Percentiles rank a stretch among this genome's conserved stretches.
These are phyloP conservation scores for Perdita meconis DNA, from an alignment of 2,888 invertebrate genomes.

Conservation along the genomic window DNA sequence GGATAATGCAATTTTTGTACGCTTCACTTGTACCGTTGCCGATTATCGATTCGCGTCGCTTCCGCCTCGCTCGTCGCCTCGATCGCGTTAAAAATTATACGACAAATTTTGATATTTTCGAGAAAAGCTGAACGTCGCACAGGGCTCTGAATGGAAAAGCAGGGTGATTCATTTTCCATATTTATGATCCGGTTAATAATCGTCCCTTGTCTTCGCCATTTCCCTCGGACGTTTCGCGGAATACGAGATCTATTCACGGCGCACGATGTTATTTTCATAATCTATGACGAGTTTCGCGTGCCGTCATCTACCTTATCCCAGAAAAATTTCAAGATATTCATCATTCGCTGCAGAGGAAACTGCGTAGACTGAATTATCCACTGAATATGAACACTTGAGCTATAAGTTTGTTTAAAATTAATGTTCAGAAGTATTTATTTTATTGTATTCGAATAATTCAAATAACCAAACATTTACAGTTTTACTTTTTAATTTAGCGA, in stretches of 20 bases:
- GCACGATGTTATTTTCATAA: constrained; percentile 28
- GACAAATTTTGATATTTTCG: constrained; percentile 65
- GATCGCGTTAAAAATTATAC: constrained; percentile 65
- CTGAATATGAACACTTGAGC: too few species aligned
- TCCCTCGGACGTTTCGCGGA: constrained; percentile 57
- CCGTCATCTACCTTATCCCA: too few species aligned
- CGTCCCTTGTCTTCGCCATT: constrained; percentile 57
- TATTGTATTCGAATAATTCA: too few species aligned
- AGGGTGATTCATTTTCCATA: constrained; percentile 57
- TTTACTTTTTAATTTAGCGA: too few species aligned
- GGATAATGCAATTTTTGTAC: constrained; percentile 71
- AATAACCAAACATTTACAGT: too few species aligned
- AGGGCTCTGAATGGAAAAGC: constrained; percentile 25
- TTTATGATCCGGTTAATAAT: constrained; percentile 70
- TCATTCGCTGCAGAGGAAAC: too few species aligned
- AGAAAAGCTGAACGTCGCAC: constrained; percentile 9
- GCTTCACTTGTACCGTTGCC: constrained; percentile 67
- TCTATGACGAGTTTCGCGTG: constrained; percentile 3
- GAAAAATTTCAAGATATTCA: too few species aligned
- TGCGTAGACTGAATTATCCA: too few species aligned
- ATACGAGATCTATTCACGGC: constrained; percentile 32
- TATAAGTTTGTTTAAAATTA: too few species aligned
- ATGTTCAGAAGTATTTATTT: too few species aligned
- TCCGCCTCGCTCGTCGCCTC: constrained; percentile 54
- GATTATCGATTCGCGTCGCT: constrained; percentile 72